Base-by-base conservation (phyloP, 2,888 invertebrate species). In the Cylindroiulus punctatus region DNA sequence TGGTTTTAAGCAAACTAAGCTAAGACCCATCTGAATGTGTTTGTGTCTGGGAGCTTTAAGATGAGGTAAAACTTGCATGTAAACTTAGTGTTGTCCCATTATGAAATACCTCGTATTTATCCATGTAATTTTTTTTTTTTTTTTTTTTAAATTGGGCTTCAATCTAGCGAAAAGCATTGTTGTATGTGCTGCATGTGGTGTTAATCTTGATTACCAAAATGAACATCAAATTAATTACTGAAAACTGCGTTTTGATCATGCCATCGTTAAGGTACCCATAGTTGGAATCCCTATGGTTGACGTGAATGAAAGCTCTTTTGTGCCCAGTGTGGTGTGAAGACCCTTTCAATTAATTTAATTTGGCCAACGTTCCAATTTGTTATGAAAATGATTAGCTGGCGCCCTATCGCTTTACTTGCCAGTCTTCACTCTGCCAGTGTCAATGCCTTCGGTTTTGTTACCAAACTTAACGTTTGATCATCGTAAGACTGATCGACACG, bases 321-420 rank as follows among this genome's bases (percentile, higher is more conserved):
- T 26, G 65, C 26, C 22, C 10, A 22, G 65, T 26, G 22, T 65
- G 22, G 65, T 65, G 65, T 65, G 65, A 65, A 65, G 4, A 65
- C 19, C 5, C 26, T 3, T 10, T 7, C 65, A 65, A 65, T 65
- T 65, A 65, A 65, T 8, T 2, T 12, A 65, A 65, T 65, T 65
- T 65, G 65, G 65, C 65, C 26, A n/a, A 19, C 65, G 65, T 65
- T 22, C 65, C 22, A 65, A 65, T 65, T 65, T 57, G n/a, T 57
- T 65, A 65, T 65, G 65, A 65, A 65, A 65, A 65, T 65, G 65
- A 65, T 65, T 65, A 65, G 65, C 22, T n/a, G n/a, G 52, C 19
- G 52, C 17, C 17, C n/a, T 57, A 57, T 57, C 52, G 52, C 52
- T 17, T 65, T 65, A 65, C 65, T 65, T 65, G 65, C 22, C 65